Evolutionary conservation across 2,888 invertebrate species (phyloP).

Genomic region (Brachyptera putata): DNA sequence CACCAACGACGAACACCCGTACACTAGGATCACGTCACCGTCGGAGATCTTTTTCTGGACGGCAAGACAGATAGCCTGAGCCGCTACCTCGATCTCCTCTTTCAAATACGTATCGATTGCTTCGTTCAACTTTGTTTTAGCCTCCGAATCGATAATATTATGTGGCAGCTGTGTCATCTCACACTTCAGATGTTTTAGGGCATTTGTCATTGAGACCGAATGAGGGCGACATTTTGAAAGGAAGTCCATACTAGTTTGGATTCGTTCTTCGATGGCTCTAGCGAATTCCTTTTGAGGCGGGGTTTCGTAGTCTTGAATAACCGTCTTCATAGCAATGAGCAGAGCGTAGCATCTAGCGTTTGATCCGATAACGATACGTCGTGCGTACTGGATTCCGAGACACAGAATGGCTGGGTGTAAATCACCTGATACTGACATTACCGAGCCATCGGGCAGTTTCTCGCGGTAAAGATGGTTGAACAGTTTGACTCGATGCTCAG

Average conservation of each 20-base stretch:
- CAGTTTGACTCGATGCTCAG: neutral
- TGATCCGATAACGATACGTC: constrained; percentile 75
- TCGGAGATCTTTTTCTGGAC: constrained; percentile 77
- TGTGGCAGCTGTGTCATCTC: constrained; percentile 65
- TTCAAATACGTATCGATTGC: constrained; percentile 70
- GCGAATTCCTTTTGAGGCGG: constrained; percentile 81
- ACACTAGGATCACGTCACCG: constrained; percentile 84
- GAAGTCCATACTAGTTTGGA: constrained; percentile 66
- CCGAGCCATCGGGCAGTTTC: neutral
- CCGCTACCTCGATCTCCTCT: constrained; percentile 83
- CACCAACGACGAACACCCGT: constrained; percentile 76
- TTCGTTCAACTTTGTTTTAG: constrained; percentile 52
- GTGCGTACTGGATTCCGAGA: constrained; percentile 76
- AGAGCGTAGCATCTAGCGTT: constrained; percentile 86
- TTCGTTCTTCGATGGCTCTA: constrained; percentile 71
- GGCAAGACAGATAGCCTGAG: constrained; percentile 75
- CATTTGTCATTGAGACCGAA: constrained; percentile 87
- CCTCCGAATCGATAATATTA: constrained; percentile 63
- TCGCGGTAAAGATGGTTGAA: neutral
- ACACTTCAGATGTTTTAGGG: constrained; percentile 72
- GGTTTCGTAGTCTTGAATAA: constrained; percentile 75
- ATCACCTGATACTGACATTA: neutral
- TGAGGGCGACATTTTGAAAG: constrained; percentile 74
- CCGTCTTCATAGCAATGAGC: constrained; percentile 70
- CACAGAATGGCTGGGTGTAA: constrained; percentile 75